These are phyloP conservation scores for Paedocypris micromegethes DNA, from an alignment of 2,797 vertebrate species.

Conservation along the genomic window DNA sequence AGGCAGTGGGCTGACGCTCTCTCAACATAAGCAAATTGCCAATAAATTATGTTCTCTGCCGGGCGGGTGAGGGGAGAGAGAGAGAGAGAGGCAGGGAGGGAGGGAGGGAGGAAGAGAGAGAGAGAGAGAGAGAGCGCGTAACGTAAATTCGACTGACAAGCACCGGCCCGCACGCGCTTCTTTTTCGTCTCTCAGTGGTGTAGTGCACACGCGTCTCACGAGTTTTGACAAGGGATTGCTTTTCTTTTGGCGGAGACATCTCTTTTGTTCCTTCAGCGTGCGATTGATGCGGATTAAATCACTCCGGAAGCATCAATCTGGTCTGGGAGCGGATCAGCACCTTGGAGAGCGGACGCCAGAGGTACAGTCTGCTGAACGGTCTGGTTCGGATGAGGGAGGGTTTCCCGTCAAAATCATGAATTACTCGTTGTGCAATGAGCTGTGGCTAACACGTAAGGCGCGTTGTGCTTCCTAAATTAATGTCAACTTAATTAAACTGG, in stretches of 20 bases:
- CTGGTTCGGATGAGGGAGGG: slow-evolving; percentile 14
- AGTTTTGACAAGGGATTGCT: slow-evolving; percentile 25
- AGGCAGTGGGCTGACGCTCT: slow-evolving; percentile 40
- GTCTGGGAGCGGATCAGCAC: slow-evolving; percentile 35
- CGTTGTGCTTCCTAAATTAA: slow-evolving; percentile 29
- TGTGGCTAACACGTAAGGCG: slow-evolving; percentile 25
- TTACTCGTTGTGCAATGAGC: slow-evolving; percentile 33
- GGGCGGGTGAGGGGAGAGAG: slow-evolving; percentile 40
- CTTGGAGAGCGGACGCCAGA: slow-evolving; percentile 39
- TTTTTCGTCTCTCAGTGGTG: slow-evolving; percentile 11
- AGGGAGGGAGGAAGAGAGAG: slow-evolving; percentile 22
- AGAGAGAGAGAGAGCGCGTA: slow-evolving; percentile 24
- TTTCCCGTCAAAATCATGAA: slow-evolving; percentile 32
- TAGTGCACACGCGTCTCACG: slow-evolving; percentile 23
- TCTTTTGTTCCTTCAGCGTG: slow-evolving; percentile 26
- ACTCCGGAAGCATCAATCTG: slow-evolving; percentile 35
- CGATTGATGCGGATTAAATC: slow-evolving; percentile 42
- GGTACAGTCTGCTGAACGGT: slow-evolving; percentile 38
- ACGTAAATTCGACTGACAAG: slow-evolving; percentile 20
- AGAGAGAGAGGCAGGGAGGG: slow-evolving; percentile 18
- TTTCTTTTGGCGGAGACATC: slow-evolving; percentile 21
- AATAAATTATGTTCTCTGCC: slow-evolving; percentile 49
- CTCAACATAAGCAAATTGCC: slow-evolving; percentile 49
- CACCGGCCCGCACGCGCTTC: slow-evolving; percentile 23
- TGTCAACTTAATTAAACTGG: slow-evolving; percentile 30